phyloP scores from a whole-genome alignment of 2,797 vertebrate species.

The Falco novaeseelandiae region DNA sequence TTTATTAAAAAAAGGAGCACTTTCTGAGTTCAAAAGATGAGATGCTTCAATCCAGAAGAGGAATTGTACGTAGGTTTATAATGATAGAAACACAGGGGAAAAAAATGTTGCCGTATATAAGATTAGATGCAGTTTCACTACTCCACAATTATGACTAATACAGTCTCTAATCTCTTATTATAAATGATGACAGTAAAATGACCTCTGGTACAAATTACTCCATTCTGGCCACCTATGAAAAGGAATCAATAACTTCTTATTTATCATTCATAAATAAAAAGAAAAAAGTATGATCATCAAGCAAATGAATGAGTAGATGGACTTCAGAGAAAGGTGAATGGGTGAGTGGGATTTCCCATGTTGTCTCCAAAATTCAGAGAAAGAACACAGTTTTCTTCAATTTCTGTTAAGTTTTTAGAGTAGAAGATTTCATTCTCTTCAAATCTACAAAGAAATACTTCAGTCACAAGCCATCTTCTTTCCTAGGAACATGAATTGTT shows the following conservation, averaged over 20 bases:
- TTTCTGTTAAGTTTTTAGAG: not conserved
- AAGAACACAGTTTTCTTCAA: not conserved
- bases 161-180: not conserved
- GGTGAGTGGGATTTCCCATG: not conserved
- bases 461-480: not conserved
- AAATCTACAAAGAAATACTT: not conserved
- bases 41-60: not conserved
- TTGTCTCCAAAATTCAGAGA: not conserved
- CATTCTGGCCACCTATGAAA: not conserved
- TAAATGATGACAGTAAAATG: not conserved
- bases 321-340: not conserved
- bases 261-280: not conserved
- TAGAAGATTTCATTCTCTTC: not conserved
- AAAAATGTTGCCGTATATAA: not conserved
- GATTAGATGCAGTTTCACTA: not conserved
- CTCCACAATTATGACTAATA: not conserved
- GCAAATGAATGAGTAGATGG: not conserved
- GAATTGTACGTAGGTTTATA: not conserved
- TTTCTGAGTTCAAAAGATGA: not conserved
- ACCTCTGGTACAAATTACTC: not conserved
- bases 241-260: not conserved
- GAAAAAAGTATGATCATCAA: not conserved
- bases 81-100: not conserved
- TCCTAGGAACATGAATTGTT: not conserved
- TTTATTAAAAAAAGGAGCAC: not conserved